These are phyloP conservation scores for Nycticryphes semicollaris DNA, from an alignment of 2,113 vertebrate species.

Conservation along the genomic window DNA sequence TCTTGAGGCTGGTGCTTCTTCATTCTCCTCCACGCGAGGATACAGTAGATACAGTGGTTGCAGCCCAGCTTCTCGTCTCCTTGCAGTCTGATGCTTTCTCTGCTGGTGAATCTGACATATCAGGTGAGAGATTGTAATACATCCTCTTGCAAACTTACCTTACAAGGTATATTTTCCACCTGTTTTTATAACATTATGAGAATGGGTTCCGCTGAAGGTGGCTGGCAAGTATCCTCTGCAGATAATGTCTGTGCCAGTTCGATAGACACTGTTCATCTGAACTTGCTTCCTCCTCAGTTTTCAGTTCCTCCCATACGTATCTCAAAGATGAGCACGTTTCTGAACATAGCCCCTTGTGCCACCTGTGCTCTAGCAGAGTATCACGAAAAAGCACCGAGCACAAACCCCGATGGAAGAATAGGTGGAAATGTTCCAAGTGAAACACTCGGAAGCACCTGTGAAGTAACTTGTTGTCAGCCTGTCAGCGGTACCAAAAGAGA, in stretches of 20 bases:
- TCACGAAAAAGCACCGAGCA: not conserved
- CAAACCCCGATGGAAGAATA: not conserved
- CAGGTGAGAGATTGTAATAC: not conserved
- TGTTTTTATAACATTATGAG: not conserved
- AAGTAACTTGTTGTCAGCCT: not conserved
- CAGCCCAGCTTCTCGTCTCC: not conserved
- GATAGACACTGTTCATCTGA: not conserved
- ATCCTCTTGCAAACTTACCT: not conserved
- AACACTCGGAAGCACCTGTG: not conserved
- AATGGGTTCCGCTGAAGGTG: not conserved
- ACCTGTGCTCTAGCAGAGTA: not conserved
- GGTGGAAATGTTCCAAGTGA: not conserved
- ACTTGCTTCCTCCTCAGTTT: not conserved
- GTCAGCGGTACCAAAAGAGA: not conserved
- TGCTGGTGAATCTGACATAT: not conserved
- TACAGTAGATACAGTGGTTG: not conserved
- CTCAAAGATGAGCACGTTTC: not conserved
- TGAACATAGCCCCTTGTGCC: not conserved
- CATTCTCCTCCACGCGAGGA: not conserved
- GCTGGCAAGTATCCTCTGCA: not conserved
- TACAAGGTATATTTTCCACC: not conserved
- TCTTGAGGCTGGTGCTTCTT: not conserved
- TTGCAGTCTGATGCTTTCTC: not conserved
- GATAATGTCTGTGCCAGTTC: not conserved
- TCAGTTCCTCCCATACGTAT: not conserved